A percentile compares a stretch with the other conserved stretches of the same genome.
phyloP scores from a whole-genome alignment of 2,888 invertebrate species.

The Willowsia nigromaculata region DNA sequence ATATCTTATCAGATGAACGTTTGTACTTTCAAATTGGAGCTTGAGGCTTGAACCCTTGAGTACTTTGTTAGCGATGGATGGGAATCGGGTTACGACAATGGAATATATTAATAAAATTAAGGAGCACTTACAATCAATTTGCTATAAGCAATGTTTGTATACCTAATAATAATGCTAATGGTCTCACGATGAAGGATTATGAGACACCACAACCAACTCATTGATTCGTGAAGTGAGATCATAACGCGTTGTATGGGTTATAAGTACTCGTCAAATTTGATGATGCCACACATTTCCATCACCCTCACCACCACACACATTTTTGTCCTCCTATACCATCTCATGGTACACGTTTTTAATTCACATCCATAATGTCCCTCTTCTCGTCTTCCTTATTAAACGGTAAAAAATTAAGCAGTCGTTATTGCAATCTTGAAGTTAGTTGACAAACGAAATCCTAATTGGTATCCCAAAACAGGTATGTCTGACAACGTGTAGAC shows the following conservation, averaged over 20 bases:
- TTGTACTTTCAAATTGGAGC: neutral
- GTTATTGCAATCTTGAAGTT: neutral
- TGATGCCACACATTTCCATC: neutral
- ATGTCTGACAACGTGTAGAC: neutral
- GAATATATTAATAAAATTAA: constrained; percentile 24
- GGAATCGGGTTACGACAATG: neutral
- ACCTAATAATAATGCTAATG: neutral
- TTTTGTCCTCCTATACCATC: neutral
- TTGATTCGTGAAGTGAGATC: neutral
- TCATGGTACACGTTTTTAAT: too few species aligned
- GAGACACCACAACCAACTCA: neutral
- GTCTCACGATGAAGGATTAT: too few species aligned
- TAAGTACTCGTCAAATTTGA: neutral
- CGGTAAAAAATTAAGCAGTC: neutral
- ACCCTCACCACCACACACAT: neutral
- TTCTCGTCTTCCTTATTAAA: constrained; percentile 6
- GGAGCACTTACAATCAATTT: neutral
- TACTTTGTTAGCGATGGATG: neutral
- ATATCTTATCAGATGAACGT: neutral
- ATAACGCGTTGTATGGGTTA: too few species aligned
- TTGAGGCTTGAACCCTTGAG: neutral
- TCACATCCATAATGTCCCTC: neutral
- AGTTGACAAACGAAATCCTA: neutral
- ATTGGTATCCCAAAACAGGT: neutral
- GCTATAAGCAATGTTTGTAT: neutral